Conservation (phyloP, 1,140 invertebrate species). For the Druon quercuslanigerum region DNA sequence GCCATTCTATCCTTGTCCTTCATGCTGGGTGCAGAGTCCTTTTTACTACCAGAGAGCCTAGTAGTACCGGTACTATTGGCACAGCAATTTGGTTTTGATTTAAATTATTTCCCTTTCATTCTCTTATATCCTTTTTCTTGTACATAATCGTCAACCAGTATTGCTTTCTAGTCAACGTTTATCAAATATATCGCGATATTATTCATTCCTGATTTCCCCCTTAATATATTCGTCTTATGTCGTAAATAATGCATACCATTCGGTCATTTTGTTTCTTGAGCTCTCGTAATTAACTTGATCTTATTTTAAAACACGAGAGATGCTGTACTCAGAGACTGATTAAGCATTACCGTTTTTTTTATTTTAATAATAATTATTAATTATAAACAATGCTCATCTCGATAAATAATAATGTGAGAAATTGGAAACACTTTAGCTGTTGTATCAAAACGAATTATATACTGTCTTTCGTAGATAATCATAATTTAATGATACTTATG, state of each 20-base stretch:
- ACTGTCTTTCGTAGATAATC: constrained; percentile 49
- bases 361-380: constrained; percentile 37
- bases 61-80: constrained; percentile 72
- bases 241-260: constrained; percentile 49
- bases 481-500: constrained; percentile 50
- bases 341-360: constrained; percentile 38
- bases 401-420: constrained; percentile 35
- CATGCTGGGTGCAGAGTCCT: constrained; percentile 71
- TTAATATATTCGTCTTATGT: constrained; percentile 48
- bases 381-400: no score
- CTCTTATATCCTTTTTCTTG: constrained; percentile 57
- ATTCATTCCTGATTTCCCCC: constrained; percentile 49
- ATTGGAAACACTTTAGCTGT: constrained; percentile 59
- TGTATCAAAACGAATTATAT: constrained; percentile 56
- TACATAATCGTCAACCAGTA: constrained; percentile 59
- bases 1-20: constrained; percentile 75
- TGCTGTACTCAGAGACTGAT: background rate
- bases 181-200: constrained; percentile 61
- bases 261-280: constrained; percentile 43
- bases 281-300: constrained; percentile 10
- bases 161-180: constrained; percentile 54
- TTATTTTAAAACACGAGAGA: constrained; percentile 7
- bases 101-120: constrained; percentile 66
- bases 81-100: constrained; percentile 71
- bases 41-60: constrained; percentile 74